Evolutionary conservation across 1,140 invertebrate genomes (phyloP).

Genomic region (Charaxes varanes): DNA sequence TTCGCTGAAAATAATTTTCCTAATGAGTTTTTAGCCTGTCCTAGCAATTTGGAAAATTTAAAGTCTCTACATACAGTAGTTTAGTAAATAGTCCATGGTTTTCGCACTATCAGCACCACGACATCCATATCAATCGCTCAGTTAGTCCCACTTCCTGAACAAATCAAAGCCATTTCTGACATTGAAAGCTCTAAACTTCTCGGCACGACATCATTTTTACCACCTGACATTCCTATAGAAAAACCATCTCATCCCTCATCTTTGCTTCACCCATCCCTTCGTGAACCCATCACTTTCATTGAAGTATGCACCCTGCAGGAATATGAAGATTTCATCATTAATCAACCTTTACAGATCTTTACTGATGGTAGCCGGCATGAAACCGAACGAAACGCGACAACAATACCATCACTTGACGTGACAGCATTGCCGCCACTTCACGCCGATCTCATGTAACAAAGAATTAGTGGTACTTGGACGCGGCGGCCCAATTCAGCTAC

Average conservation of each 20-base stretch:
- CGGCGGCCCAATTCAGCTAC: no score
- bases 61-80: no score
- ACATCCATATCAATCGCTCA: not conserved
- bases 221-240: not conserved
- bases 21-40: no score
- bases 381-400: no score
- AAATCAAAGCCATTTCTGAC: not conserved
- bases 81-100: no score
- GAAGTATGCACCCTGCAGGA: not conserved
- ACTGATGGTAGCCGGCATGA: conserved; percentile 1
- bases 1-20: no score
- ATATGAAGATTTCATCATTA: not conserved
- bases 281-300: not conserved
- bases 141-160: not conserved
- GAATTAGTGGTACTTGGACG: no score
- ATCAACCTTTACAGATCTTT: not conserved
- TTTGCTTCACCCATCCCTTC: not conserved
- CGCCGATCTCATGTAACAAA: no score
- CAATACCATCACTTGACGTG: no score
- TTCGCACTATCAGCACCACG: not conserved
- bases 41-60: no score
- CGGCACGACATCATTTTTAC: not conserved
- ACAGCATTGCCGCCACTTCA: no score
- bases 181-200: not conserved
- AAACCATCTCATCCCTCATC: not conserved